These are phyloP conservation scores for Toxotes lorentzi DNA, from an alignment of 2,797 vertebrate genomes.

Conservation along the genomic window DNA sequence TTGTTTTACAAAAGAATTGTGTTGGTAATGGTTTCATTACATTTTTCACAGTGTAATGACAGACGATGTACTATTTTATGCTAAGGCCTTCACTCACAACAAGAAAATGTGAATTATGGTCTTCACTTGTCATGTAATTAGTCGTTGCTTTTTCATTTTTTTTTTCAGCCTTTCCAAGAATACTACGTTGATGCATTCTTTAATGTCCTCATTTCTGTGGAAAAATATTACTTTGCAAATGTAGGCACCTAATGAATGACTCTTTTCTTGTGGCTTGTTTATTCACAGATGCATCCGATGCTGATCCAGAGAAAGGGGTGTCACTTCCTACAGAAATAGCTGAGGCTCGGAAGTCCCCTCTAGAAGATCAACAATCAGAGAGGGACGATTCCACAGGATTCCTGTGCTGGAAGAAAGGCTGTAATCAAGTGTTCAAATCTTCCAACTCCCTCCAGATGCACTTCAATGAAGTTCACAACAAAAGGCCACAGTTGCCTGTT, in stretches of 20 bases:
- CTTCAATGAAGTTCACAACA: constrained; percentile 97
- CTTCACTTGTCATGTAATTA: constrained; percentile 40
- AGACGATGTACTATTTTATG: constrained; percentile 7
- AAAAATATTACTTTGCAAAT: constrained; percentile 27
- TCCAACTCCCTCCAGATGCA: constrained; percentile 96
- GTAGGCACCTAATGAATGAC: constrained; percentile 21
- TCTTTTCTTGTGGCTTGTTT: constrained; percentile 62
- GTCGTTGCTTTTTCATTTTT: constrained; percentile 30
- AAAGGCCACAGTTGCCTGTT: constrained; percentile 96
- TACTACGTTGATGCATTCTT: constrained; percentile 17
- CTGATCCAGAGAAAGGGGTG: constrained; percentile 88
- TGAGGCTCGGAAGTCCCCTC: constrained; percentile 88
- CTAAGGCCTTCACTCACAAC: constrained; percentile 29
- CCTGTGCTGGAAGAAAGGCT: constrained; percentile 99
- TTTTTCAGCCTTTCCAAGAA: neutral
- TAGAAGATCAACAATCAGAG: constrained; percentile 87
- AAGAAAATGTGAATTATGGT: constrained; percentile 28
- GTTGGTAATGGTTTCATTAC: constrained; percentile 7
- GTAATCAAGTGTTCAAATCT: constrained; percentile 98
- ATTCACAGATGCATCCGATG: constrained; percentile 90
- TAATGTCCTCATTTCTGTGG: constrained; percentile 23
- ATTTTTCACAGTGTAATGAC: constrained; percentile 12
- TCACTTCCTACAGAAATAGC: constrained; percentile 84
- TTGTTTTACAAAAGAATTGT: constrained; percentile 13
- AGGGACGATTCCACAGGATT: constrained; percentile 94